Evolutionary conservation across 2,113 vertebrate genomes (phyloP).

Genomic region (Donacobius atricapilla): DNA sequence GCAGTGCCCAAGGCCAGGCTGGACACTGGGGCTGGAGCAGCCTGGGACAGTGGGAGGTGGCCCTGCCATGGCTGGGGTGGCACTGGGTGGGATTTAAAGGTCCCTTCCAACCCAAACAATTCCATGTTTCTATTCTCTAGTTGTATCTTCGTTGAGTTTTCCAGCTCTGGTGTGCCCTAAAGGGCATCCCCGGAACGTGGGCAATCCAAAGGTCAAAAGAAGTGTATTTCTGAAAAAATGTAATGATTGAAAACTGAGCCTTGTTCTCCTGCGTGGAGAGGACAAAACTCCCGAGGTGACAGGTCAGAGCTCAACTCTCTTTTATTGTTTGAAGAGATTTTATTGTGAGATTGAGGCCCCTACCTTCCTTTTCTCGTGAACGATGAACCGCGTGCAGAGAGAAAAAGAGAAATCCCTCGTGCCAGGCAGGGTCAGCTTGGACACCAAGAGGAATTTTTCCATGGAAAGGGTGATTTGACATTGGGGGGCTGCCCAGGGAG

Average conservation of each 20-base stretch:
- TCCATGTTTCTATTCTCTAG: neutral
- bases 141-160: neutral
- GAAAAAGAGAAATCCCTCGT: neutral
- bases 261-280: neutral
- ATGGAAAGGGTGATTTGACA: neutral
- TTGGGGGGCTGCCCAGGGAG: neutral
- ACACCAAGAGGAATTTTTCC: neutral
- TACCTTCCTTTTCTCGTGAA: neutral
- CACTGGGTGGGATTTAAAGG: neutral
- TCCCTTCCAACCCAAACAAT: neutral
- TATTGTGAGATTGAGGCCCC: neutral
- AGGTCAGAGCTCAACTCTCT: neutral
- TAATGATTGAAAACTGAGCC: neutral
- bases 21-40: neutral
- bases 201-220: neutral
- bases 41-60: neutral
- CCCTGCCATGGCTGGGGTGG: neutral
- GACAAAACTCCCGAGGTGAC: neutral
- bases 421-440: neutral
- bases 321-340: neutral
- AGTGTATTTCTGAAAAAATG: neutral
- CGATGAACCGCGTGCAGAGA: neutral
- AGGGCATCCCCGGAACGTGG: neutral
- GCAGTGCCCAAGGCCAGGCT: neutral
- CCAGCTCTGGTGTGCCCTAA: neutral